phyloP scores from a whole-genome alignment of 2,888 invertebrate genomes.

The Lumbricus terrestris region DNA sequence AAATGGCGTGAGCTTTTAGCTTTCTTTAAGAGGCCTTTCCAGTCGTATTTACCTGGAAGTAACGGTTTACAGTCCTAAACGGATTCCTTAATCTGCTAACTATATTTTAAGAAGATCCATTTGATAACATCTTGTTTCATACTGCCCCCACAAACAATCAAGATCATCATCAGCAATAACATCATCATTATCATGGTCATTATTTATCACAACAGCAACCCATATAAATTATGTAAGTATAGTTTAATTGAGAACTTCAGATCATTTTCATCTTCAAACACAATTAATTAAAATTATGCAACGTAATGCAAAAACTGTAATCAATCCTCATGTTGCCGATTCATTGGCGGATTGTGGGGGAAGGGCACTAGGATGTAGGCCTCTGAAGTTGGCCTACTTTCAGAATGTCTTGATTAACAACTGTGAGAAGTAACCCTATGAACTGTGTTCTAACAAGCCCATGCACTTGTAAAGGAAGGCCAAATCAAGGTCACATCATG shows the following conservation, averaged over 20 bases:
- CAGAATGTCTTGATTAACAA: background rate
- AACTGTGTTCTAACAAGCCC: background rate
- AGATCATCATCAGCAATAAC: background rate
- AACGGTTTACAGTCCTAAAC: no score
- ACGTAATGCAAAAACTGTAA: background rate
- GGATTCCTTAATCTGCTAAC: no score
- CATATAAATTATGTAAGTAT: background rate
- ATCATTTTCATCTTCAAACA: background rate
- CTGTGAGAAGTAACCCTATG: background rate
- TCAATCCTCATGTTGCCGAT: background rate
- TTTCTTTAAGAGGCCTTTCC: background rate
- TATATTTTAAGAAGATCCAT: no score
- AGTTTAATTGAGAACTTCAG: background rate
- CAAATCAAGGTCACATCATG: no score
- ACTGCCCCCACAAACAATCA: no score
- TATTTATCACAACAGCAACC: fast-evolving
- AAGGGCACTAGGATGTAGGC: background rate
- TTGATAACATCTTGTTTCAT: no score
- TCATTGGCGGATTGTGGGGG: background rate
- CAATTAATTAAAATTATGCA: background rate
- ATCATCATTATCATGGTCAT: background rate
- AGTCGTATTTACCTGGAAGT: background rate
- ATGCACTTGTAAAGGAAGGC: no score
- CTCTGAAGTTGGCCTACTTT: background rate
- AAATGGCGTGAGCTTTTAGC: no score